Conservation (phyloP, 2,888 invertebrate species). For the Epistrophella euchroma region DNA sequence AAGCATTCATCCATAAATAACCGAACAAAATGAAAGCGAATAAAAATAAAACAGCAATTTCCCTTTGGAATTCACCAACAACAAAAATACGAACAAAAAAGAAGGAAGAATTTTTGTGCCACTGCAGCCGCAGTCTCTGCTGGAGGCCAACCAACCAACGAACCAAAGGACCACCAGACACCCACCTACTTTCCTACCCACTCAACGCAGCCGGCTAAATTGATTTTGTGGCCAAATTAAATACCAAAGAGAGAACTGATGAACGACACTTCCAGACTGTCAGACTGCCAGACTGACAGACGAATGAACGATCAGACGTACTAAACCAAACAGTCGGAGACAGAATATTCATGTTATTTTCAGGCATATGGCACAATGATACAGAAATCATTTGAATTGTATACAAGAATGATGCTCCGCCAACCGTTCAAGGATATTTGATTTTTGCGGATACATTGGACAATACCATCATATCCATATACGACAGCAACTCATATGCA, state of each 20-base stretch:
- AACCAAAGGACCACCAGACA: conserved; percentile 29
- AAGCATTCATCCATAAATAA: conserved; percentile 68
- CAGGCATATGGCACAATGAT: conserved; percentile 72
- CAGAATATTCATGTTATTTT: conserved; percentile 51
- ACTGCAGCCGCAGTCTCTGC: conserved; percentile 37
- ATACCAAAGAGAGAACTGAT: conserved; percentile 43
- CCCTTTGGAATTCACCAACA: conserved; percentile 45
- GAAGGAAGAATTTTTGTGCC: conserved; percentile 34
- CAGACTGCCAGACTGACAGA: not conserved
- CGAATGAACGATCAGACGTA: not conserved
- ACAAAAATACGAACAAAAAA: conserved; percentile 8
- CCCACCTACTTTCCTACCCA: conserved; percentile 40
- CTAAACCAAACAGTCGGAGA: not conserved
- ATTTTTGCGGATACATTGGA: conserved; percentile 70
- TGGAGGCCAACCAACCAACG: conserved; percentile 42
- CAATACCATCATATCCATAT: conserved; percentile 35
- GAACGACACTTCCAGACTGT: not conserved
- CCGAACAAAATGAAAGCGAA: conserved; percentile 62
- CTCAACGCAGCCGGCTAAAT: conserved; percentile 60
- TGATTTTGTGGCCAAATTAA: conserved; percentile 76
- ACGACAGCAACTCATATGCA: conserved; percentile 2
- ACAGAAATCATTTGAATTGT: conserved; percentile 74
- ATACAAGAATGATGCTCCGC: conserved; percentile 64
- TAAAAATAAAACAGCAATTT: conserved; percentile 70
- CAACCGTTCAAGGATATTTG: conserved; percentile 72